These are phyloP conservation scores for Lordiphosa clarofinis DNA, from an alignment of 1,140 invertebrate genomes.

Conservation along the genomic window DNA sequence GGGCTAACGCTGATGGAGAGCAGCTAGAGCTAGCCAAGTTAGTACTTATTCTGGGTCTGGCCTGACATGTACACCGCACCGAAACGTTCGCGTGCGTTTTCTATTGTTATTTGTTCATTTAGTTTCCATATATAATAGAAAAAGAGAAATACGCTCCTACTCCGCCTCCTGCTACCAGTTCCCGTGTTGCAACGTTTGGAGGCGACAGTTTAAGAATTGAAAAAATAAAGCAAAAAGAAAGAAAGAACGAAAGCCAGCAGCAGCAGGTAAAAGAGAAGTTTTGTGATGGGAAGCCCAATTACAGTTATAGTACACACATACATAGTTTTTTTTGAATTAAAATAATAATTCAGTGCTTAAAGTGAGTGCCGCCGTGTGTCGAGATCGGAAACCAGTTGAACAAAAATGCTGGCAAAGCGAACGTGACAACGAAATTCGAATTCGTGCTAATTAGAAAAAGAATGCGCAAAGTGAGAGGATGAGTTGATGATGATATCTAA, in stretches of 20 bases:
- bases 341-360: slow-evolving; percentile 24
- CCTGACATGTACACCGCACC: slow-evolving; percentile 38
- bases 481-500: slow-evolving; percentile 27
- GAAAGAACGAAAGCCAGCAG: slow-evolving; percentile 32
- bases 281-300: slow-evolving; percentile 33
- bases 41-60: slow-evolving; percentile 59
- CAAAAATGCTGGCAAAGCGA: slow-evolving; percentile 23
- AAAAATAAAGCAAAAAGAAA: slow-evolving; percentile 48
- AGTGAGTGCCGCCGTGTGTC: slow-evolving; percentile 1
- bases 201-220: slow-evolving; percentile 41
- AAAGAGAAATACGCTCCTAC: slow-evolving; percentile 3
- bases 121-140: slow-evolving; percentile 24
- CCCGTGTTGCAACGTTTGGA: slow-evolving; percentile 18
- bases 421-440: slow-evolving; percentile 59
- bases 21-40: slow-evolving; percentile 57
- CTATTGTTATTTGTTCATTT: slow-evolving; percentile 45
- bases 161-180: slow-evolving; percentile 3
- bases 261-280: slow-evolving; percentile 53
- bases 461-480: slow-evolving; percentile 53
- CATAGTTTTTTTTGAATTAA: slow-evolving; percentile 45
- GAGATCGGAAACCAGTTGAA: slow-evolving; percentile 28
- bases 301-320: slow-evolving; percentile 35
- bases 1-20: slow-evolving; percentile 34
- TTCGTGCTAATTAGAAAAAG: slow-evolving; percentile 71
- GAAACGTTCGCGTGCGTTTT: slow-evolving; percentile 62